Conservation (phyloP, 2,113 vertebrate genomes). For the Takifugu bimaculatus region DNA sequence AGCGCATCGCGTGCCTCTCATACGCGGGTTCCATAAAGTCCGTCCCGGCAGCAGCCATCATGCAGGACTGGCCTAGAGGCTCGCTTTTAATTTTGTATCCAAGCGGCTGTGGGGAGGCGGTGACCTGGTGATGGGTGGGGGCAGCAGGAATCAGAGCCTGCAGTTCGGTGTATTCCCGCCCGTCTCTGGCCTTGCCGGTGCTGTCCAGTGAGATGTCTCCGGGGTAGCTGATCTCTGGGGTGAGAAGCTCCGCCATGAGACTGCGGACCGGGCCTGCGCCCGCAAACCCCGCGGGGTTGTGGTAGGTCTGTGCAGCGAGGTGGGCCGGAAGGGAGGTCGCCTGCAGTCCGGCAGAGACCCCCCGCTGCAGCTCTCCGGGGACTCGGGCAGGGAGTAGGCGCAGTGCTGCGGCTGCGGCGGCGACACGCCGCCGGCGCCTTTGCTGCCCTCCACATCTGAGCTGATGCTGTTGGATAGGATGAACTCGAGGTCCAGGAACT, state of each 20-base stretch:
- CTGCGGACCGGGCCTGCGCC: conserved; percentile 73
- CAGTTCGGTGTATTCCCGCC: conserved; percentile 81
- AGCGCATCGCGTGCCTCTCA: conserved; percentile 65
- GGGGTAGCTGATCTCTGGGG: conserved; percentile 69
- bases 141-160: conserved; percentile 56
- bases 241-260: conserved; percentile 87
- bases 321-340: conserved; percentile 71
- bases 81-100: conserved; percentile 86
- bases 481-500: conserved; percentile 87
- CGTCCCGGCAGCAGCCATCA: conserved; percentile 66
- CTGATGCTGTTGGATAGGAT: conserved; percentile 82
- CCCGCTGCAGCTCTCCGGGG: conserved; percentile 83
- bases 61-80: conserved; percentile 77
- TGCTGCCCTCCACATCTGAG: conserved; percentile 38
- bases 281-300: conserved; percentile 42
- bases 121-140: conserved; percentile 34
- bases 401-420: conserved; percentile 51
- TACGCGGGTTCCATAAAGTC: conserved; percentile 72
- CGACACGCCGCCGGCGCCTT: background rate
- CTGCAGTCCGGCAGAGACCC: conserved; percentile 72
- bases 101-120: conserved; percentile 31
- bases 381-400: conserved; percentile 83
- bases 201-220: conserved; percentile 56
- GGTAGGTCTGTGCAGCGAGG: conserved; percentile 44
- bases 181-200: conserved; percentile 53